These are phyloP conservation scores for Cyclophora albipunctata DNA, from an alignment of 2,888 invertebrate species.

Conservation along the genomic window DNA sequence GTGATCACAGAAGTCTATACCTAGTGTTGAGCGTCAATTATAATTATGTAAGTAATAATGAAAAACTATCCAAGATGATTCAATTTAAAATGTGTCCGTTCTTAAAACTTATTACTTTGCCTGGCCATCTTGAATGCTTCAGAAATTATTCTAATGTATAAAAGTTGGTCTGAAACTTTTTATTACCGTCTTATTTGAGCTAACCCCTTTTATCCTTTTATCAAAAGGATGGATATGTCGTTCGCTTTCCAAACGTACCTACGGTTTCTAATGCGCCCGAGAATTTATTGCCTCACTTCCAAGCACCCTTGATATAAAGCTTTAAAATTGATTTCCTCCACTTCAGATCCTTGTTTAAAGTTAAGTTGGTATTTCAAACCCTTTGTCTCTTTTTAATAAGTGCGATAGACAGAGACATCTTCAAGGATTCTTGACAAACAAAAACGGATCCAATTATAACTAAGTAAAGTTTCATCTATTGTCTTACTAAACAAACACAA, in stretches of 20 bases:
- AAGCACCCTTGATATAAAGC: conserved; percentile 23
- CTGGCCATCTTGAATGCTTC: no score
- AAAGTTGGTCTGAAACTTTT: no score
- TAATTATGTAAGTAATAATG: no score
- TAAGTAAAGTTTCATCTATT: conserved; percentile 11
- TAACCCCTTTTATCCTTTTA: conserved; percentile 9
- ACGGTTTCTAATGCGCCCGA: conserved; percentile 21
- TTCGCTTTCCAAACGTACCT: conserved; percentile 17
- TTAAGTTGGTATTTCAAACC: conserved; percentile 9
- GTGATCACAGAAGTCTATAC: no score
- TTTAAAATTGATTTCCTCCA: conserved; percentile 18
- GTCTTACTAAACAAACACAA: conserved; percentile 5
- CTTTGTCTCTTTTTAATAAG: conserved; percentile 5
- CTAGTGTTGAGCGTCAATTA: no score
- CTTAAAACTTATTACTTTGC: no score
- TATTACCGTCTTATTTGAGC: no score
- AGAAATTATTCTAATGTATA: no score
- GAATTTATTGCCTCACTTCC: conserved; percentile 24
- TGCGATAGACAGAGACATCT: conserved; percentile 3
- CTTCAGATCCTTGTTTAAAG: conserved; percentile 10
- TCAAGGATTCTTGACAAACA: conserved; percentile 13
- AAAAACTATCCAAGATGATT: no score
- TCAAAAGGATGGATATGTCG: conserved; percentile 16
- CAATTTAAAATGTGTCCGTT: no score
- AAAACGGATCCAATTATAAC: conserved; percentile 15